Conservation (phyloP, 2,888 invertebrate species). For the Acronicta alni region DNA sequence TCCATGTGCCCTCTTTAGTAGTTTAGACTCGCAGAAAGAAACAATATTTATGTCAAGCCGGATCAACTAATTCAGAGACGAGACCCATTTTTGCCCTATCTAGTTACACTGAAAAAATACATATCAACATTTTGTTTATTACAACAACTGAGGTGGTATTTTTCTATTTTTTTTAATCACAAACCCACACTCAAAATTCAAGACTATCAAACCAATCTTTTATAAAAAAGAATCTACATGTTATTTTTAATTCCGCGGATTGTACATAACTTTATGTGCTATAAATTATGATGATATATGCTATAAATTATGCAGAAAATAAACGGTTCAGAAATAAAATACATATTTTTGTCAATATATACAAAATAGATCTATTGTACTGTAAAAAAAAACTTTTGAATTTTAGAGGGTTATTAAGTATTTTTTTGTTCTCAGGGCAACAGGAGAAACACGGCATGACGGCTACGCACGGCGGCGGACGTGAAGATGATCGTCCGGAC, state of each 20-base stretch:
- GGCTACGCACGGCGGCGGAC: constrained; percentile 89
- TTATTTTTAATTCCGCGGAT: constrained; percentile 23
- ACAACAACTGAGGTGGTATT: no score
- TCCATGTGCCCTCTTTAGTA: constrained; percentile 31
- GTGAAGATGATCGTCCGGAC: constrained; percentile 88
- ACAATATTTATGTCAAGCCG: constrained; percentile 31
- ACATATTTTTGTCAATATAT: no score
- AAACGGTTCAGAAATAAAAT: not conserved
- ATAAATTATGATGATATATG: constrained; percentile 16
- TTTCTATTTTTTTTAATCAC: no score
- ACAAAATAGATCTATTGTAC: no score
- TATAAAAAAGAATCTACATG: constrained; percentile 24
- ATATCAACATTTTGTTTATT: not conserved
- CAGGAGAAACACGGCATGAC: constrained; percentile 90
- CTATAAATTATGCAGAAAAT: no score
- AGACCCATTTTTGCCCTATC: constrained; percentile 7
- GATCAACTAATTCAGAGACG: constrained; percentile 8
- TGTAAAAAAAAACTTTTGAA: no score
- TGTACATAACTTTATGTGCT: constrained; percentile 30
- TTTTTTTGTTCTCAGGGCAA: constrained; percentile 81
- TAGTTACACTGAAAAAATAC: not conserved
- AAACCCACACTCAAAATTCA: constrained; percentile 15
- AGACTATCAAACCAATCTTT: constrained; percentile 39
- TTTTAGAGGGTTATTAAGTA: no score
- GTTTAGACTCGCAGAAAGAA: constrained; percentile 14